Evolutionary conservation across 2,113 vertebrate genomes (phyloP), one percentile per base, ranked within the genome.

Genomic region (Plotosus lineatus): DNA sequence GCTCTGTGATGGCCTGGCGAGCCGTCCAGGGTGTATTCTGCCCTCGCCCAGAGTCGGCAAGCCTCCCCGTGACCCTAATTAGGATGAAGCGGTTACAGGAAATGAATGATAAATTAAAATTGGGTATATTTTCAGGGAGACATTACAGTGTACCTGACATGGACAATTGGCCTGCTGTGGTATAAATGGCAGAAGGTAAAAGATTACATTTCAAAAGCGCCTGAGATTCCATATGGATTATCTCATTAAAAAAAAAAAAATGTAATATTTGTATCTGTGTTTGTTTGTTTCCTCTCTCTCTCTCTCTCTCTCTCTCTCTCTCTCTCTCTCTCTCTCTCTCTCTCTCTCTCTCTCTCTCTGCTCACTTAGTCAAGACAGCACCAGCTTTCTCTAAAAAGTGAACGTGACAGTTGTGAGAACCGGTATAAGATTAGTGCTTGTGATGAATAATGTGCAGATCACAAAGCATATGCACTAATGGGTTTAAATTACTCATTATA

Each of bases 281-380:
- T 6, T 21, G 9, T 53, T 15, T 65, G 33, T 38, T 38, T 17
- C 26, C 21, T 36, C 36, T 3, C 15, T 78, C 21, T 80, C 12
- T 0, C 31, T 38, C 9, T 38, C 33, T 3, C 2, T 38, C 31
- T 53, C 28, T 38, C 36, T 56, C 21, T 83, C 31, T 72, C 86
- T 77, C 21, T 66, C 23, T 73, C 15, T 53, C 36, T 53, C 23
- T 40, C 51, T 28, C 51, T 56, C 8, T 28, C 23, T 71, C 86
- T 80, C 15, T 61, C 15, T 55, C 0, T 58, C 40, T 28, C 23
- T 28, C 53, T 58, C 38, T 42, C 2, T 44, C 26, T 28, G 4
- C 44, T 56, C 40, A 48, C 23, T 28, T 65, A n/a, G 42, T 33
- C 38, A 82, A 51, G 33, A 33, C 26, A 60, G 55, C 23, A 17